A percentile compares a stretch with the other conserved stretches of the same genome.
Evolutionary conservation across 1,140 invertebrate genomes (phyloP).

Genomic region (Bombus turneri): DNA sequence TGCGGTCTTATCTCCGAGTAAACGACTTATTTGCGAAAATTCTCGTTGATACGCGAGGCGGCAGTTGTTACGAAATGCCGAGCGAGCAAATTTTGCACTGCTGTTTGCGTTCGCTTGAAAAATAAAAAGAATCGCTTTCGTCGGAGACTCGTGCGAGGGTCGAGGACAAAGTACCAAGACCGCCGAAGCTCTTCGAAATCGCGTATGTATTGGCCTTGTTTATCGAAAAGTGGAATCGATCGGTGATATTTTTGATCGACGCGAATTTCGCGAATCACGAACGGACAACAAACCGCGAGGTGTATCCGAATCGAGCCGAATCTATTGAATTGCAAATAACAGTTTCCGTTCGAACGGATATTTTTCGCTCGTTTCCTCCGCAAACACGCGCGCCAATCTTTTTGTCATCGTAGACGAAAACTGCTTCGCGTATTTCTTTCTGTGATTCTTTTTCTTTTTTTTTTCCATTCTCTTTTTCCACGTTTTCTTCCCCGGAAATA

Average conservation of each 20-base stretch:
- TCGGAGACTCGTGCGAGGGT: neutral
- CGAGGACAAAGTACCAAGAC: neutral
- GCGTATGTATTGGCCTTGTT: neutral
- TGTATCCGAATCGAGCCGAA: neutral
- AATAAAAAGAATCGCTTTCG: neutral
- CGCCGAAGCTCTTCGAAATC: too few species aligned
- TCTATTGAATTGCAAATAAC: neutral
- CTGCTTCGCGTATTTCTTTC: neutral
- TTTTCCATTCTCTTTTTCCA: neutral
- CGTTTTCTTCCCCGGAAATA: neutral
- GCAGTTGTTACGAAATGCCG: neutral
- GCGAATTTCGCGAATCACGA: too few species aligned
- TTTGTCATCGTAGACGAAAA: neutral
- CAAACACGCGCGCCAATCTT: neutral
- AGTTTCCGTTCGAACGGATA: neutral
- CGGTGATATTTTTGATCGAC: neutral
- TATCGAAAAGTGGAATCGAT: neutral
- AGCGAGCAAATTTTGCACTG: neutral
- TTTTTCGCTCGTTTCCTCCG: neutral
- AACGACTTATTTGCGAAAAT: constrained; percentile 1
- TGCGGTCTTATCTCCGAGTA: neutral
- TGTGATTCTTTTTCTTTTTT: neutral
- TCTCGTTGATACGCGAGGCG: neutral
- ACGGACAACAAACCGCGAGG: neutral
- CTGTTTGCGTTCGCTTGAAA: neutral